Evolutionary conservation across 92 coral and sea anemone species (phyloP).

Genomic region (Desmophyllum pertusum): DNA sequence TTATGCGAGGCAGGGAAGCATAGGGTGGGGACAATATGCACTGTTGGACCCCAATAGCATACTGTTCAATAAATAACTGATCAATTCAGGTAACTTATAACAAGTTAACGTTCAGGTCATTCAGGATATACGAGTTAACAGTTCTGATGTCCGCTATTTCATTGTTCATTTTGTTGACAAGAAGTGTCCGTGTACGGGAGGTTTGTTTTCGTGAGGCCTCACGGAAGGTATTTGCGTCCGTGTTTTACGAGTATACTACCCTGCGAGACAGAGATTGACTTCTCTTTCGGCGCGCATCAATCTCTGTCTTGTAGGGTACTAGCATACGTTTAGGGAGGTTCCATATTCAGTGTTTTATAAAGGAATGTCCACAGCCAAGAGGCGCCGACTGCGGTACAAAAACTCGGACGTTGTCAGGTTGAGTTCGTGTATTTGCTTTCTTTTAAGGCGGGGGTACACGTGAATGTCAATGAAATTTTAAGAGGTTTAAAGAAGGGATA

Average conservation of each 20-base stretch:
- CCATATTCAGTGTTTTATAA: not conserved
- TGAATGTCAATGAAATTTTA: too few species aligned
- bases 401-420: not conserved
- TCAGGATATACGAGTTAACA: not conserved
- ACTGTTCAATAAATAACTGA: too few species aligned
- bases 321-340: not conserved
- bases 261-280: too few species aligned
- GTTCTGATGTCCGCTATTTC: not conserved
- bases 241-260: too few species aligned
- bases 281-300: too few species aligned
- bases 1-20: not conserved
- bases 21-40: not conserved
- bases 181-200: not conserved
- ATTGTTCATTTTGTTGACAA: not conserved
- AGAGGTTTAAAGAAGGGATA: too few species aligned
- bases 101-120: not conserved
- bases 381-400: not conserved
- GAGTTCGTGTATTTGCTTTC: not conserved
- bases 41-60: not conserved
- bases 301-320: not conserved
- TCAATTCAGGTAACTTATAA: too few species aligned
- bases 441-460: too few species aligned
- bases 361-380: not conserved
- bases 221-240: not conserved
- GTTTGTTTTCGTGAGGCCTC: not conserved